phyloP scores from a whole-genome alignment of 2,797 vertebrate species.

The Cyclura pinguis region DNA sequence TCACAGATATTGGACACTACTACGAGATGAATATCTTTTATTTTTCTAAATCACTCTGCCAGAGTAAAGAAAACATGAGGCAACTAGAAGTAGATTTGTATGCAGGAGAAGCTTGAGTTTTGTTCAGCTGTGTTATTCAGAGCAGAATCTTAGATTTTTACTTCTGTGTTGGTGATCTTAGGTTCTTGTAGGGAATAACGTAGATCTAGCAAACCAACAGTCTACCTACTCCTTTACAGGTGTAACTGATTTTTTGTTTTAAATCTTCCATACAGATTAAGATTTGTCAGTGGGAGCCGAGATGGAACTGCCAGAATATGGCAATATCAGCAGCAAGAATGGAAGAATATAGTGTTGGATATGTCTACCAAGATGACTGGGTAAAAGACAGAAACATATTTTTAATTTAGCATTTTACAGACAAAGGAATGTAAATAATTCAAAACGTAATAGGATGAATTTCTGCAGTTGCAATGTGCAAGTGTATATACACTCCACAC shows the following conservation, averaged over 20 bases:
- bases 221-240: background rate
- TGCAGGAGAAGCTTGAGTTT: background rate
- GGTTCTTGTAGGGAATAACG: background rate
- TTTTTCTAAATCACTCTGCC: background rate
- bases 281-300: slow-evolving; percentile 97
- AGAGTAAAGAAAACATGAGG: background rate
- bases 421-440: background rate
- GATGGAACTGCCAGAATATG: slow-evolving; percentile 97
- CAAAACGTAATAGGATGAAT: background rate
- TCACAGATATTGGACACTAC: slow-evolving; percentile 35
- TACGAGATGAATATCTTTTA: background rate
- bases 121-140: background rate
- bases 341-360: slow-evolving; percentile 92
- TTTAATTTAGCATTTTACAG: background rate
- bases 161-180: background rate
- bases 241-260: background rate
- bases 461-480: background rate
- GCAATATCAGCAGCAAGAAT: slow-evolving; percentile 97
- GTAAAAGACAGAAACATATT: slow-evolving; percentile 76
- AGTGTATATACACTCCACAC: too few species aligned
- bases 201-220: background rate
- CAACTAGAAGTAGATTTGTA: background rate
- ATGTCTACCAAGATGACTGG: slow-evolving; percentile 93
- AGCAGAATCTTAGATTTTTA: background rate
- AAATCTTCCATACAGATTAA: slow-evolving; percentile 74